A percentile compares a stretch with the other conserved stretches of the same genome.
Conservation (phyloP, 2,888 invertebrate genomes). For the Polia nebulosa region DNA sequence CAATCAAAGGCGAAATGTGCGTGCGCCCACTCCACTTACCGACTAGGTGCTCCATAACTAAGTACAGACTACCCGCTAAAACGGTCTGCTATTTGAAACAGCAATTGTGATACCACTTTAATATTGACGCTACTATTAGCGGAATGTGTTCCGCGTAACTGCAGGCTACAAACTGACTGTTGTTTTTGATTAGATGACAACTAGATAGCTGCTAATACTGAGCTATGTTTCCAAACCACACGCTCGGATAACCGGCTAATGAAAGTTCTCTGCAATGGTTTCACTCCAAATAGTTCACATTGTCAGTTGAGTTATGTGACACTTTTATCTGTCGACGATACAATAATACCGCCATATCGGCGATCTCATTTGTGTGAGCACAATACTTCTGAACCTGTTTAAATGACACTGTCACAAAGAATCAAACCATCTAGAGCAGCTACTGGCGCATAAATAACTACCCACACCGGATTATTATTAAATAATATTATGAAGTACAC, state of each 20-base stretch:
- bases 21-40: slow-evolving; percentile 13
- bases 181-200: slow-evolving; percentile 64
- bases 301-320: slow-evolving; percentile 41
- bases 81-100: slow-evolving; percentile 58
- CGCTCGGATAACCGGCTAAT: slow-evolving; percentile 45
- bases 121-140: slow-evolving; percentile 57
- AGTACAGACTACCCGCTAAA: slow-evolving; percentile 44
- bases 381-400: slow-evolving; percentile 53
- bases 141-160: slow-evolving; percentile 65
- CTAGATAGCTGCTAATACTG: slow-evolving; percentile 48
- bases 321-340: slow-evolving; percentile 47
- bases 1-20: slow-evolving; percentile 37
- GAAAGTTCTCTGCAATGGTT: slow-evolving; percentile 50
- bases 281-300: slow-evolving; percentile 45
- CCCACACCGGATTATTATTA: slow-evolving; percentile 64
- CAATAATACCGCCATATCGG: slow-evolving; percentile 46
- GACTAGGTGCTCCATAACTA: slow-evolving; percentile 22
- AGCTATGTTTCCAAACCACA: slow-evolving; percentile 47
- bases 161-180: slow-evolving; percentile 48
- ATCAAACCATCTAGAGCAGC: slow-evolving; percentile 55
- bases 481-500: slow-evolving; percentile 64
- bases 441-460: slow-evolving; percentile 60
- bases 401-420: slow-evolving; percentile 54
- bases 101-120: slow-evolving; percentile 58
- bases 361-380: slow-evolving; percentile 52